Percentiles rank a stretch among this genome's conserved stretches.
These are phyloP conservation scores for Lysandra coridon DNA, from an alignment of 2,888 invertebrate genomes.

Conservation along the genomic window DNA sequence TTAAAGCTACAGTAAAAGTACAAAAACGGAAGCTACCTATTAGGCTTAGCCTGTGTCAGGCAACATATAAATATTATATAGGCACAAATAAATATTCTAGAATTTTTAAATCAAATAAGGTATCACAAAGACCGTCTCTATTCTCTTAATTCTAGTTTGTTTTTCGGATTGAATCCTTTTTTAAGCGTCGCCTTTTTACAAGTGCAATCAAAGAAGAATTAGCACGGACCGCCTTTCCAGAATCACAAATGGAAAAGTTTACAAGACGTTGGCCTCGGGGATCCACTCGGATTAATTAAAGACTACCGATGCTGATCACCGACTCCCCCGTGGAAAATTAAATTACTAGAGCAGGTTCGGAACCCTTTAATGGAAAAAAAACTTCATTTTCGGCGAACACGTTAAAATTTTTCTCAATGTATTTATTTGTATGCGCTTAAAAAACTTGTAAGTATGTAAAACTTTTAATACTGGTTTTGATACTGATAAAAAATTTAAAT, in stretches of 20 bases:
- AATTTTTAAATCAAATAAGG: neutral
- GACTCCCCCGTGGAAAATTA: conserved; percentile 36
- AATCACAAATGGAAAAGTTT: conserved; percentile 36
- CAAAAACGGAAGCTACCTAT: too few relatives aligned
- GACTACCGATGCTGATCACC: conserved; percentile 31
- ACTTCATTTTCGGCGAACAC: neutral
- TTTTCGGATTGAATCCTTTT: conserved; percentile 21
- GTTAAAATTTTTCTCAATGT: neutral
- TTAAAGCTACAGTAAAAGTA: too few relatives aligned
- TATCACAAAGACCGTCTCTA: neutral
- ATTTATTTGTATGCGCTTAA: too few relatives aligned
- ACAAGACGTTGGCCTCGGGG: conserved; percentile 28
- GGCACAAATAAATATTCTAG: neutral
- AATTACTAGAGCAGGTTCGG: conserved; percentile 30
- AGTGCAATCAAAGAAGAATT: conserved; percentile 37
- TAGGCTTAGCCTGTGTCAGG: too few relatives aligned
- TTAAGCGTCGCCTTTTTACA: conserved; percentile 14
- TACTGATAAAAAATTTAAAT: too few relatives aligned
- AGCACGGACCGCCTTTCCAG: conserved; percentile 31
- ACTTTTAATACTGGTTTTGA: too few relatives aligned
- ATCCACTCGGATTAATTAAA: conserved; percentile 37
- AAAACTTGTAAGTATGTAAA: too few relatives aligned
- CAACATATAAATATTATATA: too few relatives aligned
- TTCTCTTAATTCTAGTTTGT: neutral
- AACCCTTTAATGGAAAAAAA: conserved; percentile 17